Conservation (phyloP, 2,797 vertebrate genomes). For the Salarias fasciatus region DNA sequence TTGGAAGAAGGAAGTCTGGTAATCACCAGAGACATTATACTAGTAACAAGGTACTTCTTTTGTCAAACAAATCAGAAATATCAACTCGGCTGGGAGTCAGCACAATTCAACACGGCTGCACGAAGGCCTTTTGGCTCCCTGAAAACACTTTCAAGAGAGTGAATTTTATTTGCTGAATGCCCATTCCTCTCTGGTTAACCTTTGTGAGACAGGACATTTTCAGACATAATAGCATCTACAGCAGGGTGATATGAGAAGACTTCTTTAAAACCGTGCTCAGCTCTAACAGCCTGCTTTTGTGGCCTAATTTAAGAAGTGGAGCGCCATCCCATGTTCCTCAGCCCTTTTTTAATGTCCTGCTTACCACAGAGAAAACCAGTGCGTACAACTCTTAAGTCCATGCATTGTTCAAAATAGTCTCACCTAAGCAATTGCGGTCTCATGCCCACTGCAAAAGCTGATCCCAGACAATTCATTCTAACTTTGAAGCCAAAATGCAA, state of each 20-base stretch:
- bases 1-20: slow-evolving; percentile 35
- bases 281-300: slow-evolving; percentile 59
- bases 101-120: slow-evolving; percentile 59
- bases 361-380: slow-evolving; percentile 42
- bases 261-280: slow-evolving; percentile 47
- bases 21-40: slow-evolving; percentile 62
- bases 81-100: slow-evolving; percentile 61
- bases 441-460: slow-evolving; percentile 14
- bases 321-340: slow-evolving; percentile 45
- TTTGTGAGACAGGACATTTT: slow-evolving; percentile 48
- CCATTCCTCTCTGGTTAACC: slow-evolving; percentile 54
- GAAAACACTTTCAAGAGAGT: slow-evolving; percentile 40
- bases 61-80: slow-evolving; percentile 65
- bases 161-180: slow-evolving; percentile 54
- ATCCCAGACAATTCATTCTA: slow-evolving; percentile 30
- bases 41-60: slow-evolving; percentile 64
- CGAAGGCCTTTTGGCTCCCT: slow-evolving; percentile 55
- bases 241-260: slow-evolving; percentile 18
- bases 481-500: slow-evolving; percentile 20
- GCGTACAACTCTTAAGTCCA: slow-evolving; percentile 33
- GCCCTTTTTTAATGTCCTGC: slow-evolving; percentile 46
- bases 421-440: slow-evolving; percentile 12
- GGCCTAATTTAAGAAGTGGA: slow-evolving; percentile 69
- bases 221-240: slow-evolving; percentile 31
- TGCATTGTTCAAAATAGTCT: slow-evolving; percentile 45